phyloP scores from a whole-genome alignment of 2,113 vertebrate genomes.

The Hyperopisus bebe region DNA sequence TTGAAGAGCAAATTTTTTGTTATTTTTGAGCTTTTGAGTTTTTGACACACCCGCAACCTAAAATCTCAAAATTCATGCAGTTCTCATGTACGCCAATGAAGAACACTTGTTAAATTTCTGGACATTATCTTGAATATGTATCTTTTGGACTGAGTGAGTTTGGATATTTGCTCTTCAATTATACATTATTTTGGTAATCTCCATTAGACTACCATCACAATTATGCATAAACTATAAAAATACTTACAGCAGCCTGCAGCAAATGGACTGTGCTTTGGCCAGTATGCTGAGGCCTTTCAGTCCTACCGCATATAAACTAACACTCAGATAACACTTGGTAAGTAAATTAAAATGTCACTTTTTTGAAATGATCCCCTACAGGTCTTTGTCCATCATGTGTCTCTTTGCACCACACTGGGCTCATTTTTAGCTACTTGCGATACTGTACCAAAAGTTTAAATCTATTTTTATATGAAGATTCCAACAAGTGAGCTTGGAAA shows the following conservation, averaged over 20 bases:
- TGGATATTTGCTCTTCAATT: not conserved
- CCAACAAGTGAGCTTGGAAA: not conserved
- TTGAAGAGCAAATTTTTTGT: not conserved
- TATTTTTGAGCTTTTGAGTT: not conserved
- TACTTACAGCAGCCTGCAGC: not conserved
- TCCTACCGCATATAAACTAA: not conserved
- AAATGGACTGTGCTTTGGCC: not conserved
- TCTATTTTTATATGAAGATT: not conserved
- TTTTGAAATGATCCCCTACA: not conserved
- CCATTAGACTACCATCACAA: not conserved
- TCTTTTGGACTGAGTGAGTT: not conserved
- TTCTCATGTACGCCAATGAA: not conserved
- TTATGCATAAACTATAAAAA: not conserved
- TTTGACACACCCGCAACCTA: not conserved
- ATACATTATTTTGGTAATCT: not conserved
- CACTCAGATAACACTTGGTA: not conserved
- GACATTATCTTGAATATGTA: not conserved
- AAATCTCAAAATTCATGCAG: not conserved
- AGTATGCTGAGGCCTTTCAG: not conserved
- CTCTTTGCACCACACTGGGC: not conserved
- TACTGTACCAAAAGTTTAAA: not conserved
- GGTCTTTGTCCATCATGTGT: not conserved
- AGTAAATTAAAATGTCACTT: not conserved
- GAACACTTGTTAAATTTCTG: not conserved
- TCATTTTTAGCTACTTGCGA: not conserved